Base-by-base conservation (phyloP, 92 coral and sea anemone species). In the Epizoanthus scotinus region DNA sequence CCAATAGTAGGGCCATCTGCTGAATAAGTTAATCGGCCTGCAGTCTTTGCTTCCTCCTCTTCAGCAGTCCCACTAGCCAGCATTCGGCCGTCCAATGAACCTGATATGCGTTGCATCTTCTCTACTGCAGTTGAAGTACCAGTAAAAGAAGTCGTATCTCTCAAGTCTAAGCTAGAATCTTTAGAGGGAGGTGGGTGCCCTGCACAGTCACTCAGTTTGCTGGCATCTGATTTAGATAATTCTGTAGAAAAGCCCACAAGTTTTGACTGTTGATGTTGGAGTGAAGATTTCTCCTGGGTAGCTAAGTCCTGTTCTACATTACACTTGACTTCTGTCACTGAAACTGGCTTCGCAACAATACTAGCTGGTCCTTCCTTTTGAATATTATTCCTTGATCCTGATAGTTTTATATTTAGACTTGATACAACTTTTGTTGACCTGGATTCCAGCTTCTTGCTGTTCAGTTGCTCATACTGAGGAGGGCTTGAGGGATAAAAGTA, bases 1-100 rank as follows among this genome's bases (percentile, higher is more conserved):
- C 68, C 81, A 58, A 75, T 57, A 25, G 68, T 25, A 6, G 81
- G 68, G 8, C 81, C 68, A 38, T 75, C 81, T 21, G 67, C 25
- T 26, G 67, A 75, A 34, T 58, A 57, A 36, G 53, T 4, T 28
- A 34, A 38, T 3, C 22, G 21, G 18, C 19, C 31, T 12, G 20
- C 65, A 49, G 31, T 18, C 22, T 24, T 73, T 2, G 27, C 6
- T 29, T 15, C 29, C 25, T 47, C 58, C 25, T 72, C 22, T 72
- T 8, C 34, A 27, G 13, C 22, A 53, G 49, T 53, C 58, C 29
- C 27, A 31, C 22, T 55, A 52, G 28, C 40, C 2, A 10, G 18
- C 17, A 26, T 0, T 2, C 4, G 8, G 22, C 25, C 6, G 12
- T 21, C 49, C 54, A 36, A 19, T 40, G 68, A 18, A 31, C 40